Base-by-base conservation (phyloP, 2,888 invertebrate species). In the Ommatoiulus sabulosus region DNA sequence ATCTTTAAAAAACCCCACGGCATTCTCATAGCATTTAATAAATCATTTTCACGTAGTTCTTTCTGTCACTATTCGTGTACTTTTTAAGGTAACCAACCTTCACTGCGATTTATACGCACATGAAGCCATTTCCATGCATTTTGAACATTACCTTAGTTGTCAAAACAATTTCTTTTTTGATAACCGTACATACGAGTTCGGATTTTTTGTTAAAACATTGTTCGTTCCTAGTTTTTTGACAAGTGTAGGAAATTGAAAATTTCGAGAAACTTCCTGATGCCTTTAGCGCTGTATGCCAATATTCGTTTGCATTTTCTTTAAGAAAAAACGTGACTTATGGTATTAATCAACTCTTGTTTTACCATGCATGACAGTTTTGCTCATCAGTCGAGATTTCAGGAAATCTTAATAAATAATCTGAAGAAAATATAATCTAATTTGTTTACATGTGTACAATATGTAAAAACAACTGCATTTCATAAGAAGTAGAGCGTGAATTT, bases 401-500 rank as follows among this genome's bases (percentile, higher is more conserved):
- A 80, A 80, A 43, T 80, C 35, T 52, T 12, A 80, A 24, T 0
- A 24, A 5, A 10, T 80, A 80, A 80, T 80, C 24, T 43, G 12
- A 80, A 8, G 10, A 72, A 5, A 80, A 80, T 35, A 80, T 35
- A 80, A 35, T 6, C 24, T n/a, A n/a, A n/a, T n/a, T 35, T 10
- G 20, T 17, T 72, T 72, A 24, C 35, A 35, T 35, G 35, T 35
- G 35, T 35, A 35, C 35, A 35, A 35, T n/a, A 24, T 20, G 24
- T 35, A 35, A 80, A 80, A 80, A 35, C 52, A 35, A 35, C 80
- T 80, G 80, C 15, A 15, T 80, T 80, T 10, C 80, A 12, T 10
- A 80, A 12, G 12, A 80, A 80, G 35, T 80, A 80, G 80, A 80
- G 80, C 80, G 80, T 80, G 80, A 80, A 35, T 35, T 43, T 80